phyloP scores from a whole-genome alignment of 92 coral and sea anemone genomes.

The Phenganax marumi region DNA sequence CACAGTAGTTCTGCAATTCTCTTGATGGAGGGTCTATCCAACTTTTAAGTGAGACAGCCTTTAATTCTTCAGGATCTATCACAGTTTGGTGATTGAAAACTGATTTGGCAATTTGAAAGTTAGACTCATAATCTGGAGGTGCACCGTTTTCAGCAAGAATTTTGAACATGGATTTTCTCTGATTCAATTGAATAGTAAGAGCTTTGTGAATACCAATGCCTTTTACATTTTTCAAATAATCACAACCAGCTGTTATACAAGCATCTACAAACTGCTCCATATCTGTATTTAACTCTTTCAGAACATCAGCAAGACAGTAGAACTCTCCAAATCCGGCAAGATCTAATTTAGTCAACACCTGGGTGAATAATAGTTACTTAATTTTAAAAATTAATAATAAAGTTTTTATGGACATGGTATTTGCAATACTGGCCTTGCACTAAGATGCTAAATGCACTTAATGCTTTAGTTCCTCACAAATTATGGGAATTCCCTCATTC shows the following conservation, averaged over 20 bases:
- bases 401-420: too few relatives aligned
- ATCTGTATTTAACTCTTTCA: neutral
- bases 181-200: neutral
- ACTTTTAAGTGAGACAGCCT: neutral
- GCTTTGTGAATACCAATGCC: neutral
- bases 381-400: too few relatives aligned
- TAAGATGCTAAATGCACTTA: too few relatives aligned
- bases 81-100: slow-evolving; percentile 2
- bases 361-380: too few relatives aligned
- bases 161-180: neutral
- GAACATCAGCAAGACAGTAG: neutral
- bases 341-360: too few relatives aligned
- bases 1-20: neutral
- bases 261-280: neutral
- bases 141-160: neutral
- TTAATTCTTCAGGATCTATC: neutral
- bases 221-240: neutral
- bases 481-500: too few relatives aligned
- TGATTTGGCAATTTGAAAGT: neutral
- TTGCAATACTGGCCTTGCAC: too few relatives aligned
- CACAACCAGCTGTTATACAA: slow-evolving; percentile 3
- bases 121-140: neutral
- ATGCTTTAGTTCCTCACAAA: too few relatives aligned
- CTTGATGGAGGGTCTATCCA: neutral
- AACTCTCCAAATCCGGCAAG: neutral